A percentile compares a stretch with the other conserved stretches of the same genome.
Evolutionary conservation across 2,797 vertebrate species (phyloP).

Genomic region (Betta splendens): DNA sequence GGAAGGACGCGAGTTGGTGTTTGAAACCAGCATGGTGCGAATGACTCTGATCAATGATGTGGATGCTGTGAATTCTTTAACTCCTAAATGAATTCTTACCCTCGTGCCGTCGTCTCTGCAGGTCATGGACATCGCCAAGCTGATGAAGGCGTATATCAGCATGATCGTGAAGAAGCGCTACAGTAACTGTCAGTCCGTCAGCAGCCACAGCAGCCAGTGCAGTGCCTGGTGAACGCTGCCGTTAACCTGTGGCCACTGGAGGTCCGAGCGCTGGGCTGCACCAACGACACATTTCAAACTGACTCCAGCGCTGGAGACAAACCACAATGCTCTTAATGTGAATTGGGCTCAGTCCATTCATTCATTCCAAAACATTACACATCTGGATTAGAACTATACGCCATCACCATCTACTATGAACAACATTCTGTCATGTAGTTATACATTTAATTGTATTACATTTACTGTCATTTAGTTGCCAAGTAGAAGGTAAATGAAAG

Average conservation of each 20-base stretch:
- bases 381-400: slow-evolving; percentile 18
- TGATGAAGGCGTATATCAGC: slow-evolving; percentile 99
- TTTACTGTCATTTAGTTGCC: too few relatives aligned
- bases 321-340: slow-evolving; percentile 36
- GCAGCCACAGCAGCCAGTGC: slow-evolving; percentile 89
- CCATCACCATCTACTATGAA: too few relatives aligned
- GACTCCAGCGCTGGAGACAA: slow-evolving; percentile 41
- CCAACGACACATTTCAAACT: not conserved
- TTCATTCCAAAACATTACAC: slow-evolving; percentile 25
- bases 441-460: too few relatives aligned
- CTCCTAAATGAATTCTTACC: too few relatives aligned
- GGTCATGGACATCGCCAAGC: slow-evolving; percentile 97
- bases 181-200: slow-evolving; percentile 91
- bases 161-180: slow-evolving; percentile 98
- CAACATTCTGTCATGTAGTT: too few relatives aligned
- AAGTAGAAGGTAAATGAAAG: too few relatives aligned
- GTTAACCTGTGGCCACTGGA: not conserved
- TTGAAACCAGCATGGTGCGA: slow-evolving; percentile 92
- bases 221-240: slow-evolving; percentile 87
- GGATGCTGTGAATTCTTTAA: not conserved
- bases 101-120: slow-evolving; percentile 54
- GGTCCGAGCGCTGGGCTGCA: too few relatives aligned
- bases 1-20: slow-evolving; percentile 92
- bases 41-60: not conserved
- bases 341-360: slow-evolving; percentile 5